A percentile compares a stretch with the other conserved stretches of the same genome.
Evolutionary conservation across 2,113 vertebrate genomes (phyloP).

Genomic region (Larimichthys crocea): DNA sequence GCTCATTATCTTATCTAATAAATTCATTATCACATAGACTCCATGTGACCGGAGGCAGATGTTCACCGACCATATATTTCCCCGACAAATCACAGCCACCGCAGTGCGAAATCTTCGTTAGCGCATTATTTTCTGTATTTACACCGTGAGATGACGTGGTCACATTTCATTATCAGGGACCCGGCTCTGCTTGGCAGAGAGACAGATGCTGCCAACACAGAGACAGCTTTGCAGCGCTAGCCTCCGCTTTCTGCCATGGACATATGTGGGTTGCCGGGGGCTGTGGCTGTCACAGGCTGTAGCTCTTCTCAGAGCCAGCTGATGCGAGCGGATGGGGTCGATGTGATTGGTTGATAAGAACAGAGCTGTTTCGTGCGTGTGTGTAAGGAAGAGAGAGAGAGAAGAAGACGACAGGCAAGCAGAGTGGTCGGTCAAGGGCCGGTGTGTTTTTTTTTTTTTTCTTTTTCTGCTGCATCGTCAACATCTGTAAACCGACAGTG

Average conservation of each 20-base stretch:
- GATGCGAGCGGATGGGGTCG: conserved; percentile 77
- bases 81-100: conserved; percentile 43
- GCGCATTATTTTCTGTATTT: conserved; percentile 65
- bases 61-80: conserved; percentile 50
- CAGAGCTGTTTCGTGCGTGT: conserved; percentile 34
- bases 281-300: conserved; percentile 83
- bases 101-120: conserved; percentile 62
- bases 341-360: conserved; percentile 80
- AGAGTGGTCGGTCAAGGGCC: conserved; percentile 14
- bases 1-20: conserved; percentile 64
- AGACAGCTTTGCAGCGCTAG: conserved; percentile 77
- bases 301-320: conserved; percentile 73
- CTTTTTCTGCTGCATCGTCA: conserved; percentile 58
- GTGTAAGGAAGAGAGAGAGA: neutral
- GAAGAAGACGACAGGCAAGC: neutral
- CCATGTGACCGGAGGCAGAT: conserved; percentile 59
- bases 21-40: conserved; percentile 63
- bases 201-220: conserved; percentile 77
- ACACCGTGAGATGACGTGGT: conserved; percentile 69
- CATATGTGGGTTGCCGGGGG: conserved; percentile 84
- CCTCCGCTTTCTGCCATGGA: conserved; percentile 80
- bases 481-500: conserved; percentile 64
- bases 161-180: conserved; percentile 76
- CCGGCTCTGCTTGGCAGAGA: conserved; percentile 65
- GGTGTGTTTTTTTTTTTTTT: conserved; percentile 38